phyloP scores from a whole-genome alignment of 2,797 vertebrate genomes.

The Pempheris klunzingeri region DNA sequence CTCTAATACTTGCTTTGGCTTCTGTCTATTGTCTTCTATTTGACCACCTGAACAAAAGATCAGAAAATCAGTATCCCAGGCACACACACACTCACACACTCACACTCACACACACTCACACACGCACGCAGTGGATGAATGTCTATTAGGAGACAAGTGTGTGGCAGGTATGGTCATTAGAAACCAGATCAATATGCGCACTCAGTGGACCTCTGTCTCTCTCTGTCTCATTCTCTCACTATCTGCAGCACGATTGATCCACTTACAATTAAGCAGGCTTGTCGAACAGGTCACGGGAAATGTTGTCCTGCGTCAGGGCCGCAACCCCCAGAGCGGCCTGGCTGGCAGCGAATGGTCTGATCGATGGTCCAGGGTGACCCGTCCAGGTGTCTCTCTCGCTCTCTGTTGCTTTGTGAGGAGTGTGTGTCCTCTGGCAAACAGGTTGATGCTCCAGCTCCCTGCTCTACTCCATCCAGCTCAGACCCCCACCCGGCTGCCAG shows the following conservation, averaged over 20 bases:
- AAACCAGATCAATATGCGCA: conserved; percentile 69
- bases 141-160: conserved; percentile 51
- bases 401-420: conserved; percentile 39
- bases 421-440: conserved; percentile 66
- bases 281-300: conserved; percentile 81
- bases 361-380: conserved; percentile 77
- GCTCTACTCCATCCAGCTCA: conserved; percentile 36
- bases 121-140: conserved; percentile 19
- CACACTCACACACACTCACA: conserved; percentile 14
- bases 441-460: conserved; percentile 20
- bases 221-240: conserved; percentile 65
- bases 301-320: conserved; percentile 59
- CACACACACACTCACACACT: conserved; percentile 23
- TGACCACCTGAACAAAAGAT: conserved; percentile 18
- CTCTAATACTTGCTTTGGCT: conserved; percentile 17
- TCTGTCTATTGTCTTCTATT: conserved; percentile 36
- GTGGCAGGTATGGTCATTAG: conserved; percentile 71
- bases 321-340: conserved; percentile 42
- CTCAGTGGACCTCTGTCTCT: conserved; percentile 63
- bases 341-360: conserved; percentile 51
- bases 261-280: conserved; percentile 77
- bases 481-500: conserved; percentile 57
- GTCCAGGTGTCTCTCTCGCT: conserved; percentile 60
- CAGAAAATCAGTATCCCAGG: conserved; percentile 21
- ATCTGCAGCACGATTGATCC: conserved; percentile 80